Percentiles rank a stretch among this genome's conserved stretches.
Conservation (phyloP, 2,888 invertebrate genomes). For the Cheilosia vulpina region DNA sequence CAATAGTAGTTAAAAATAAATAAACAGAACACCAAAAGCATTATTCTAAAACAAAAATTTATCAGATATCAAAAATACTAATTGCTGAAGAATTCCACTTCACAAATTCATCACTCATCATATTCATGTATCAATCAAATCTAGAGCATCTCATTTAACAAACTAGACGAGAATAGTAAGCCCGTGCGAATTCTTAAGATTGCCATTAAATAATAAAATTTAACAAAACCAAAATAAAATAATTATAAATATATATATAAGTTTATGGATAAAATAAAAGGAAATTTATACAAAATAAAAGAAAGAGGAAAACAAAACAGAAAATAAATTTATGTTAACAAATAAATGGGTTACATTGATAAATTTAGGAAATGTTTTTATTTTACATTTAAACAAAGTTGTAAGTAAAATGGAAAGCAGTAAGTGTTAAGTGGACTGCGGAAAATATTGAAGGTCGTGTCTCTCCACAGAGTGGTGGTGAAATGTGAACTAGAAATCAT, state of each 20-base stretch:
- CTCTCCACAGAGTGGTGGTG: slow-evolving; percentile 79
- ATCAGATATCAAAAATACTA: slow-evolving; percentile 44
- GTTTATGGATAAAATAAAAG: slow-evolving; percentile 43
- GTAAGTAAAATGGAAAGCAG: not conserved
- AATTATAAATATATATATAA: slow-evolving; percentile 42
- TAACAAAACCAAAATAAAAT: slow-evolving; percentile 37
- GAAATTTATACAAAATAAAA: slow-evolving; percentile 63
- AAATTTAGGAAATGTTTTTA: slow-evolving; percentile 34
- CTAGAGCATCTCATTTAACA: slow-evolving; percentile 58
- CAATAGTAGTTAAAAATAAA: slow-evolving; percentile 8
- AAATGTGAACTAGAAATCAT: slow-evolving; percentile 79
- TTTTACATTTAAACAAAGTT: slow-evolving; percentile 3
- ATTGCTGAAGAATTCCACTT: slow-evolving; percentile 50
- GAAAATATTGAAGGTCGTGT: slow-evolving; percentile 69
- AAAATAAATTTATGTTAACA: slow-evolving; percentile 58
- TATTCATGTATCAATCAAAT: slow-evolving; percentile 32
- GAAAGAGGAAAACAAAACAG: not conserved
- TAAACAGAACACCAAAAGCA: slow-evolving; percentile 31
- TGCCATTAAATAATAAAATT: slow-evolving; percentile 59
- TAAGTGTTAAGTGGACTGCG: not conserved
- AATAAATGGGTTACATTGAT: slow-evolving; percentile 64
- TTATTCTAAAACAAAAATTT: slow-evolving; percentile 55
- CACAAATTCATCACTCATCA: slow-evolving; percentile 30
- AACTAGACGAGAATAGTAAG: slow-evolving; percentile 37
- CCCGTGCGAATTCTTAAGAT: slow-evolving; percentile 68